These are phyloP conservation scores for Atherinomorus stipes DNA, from an alignment of 2,113 vertebrate species.

Conservation along the genomic window DNA sequence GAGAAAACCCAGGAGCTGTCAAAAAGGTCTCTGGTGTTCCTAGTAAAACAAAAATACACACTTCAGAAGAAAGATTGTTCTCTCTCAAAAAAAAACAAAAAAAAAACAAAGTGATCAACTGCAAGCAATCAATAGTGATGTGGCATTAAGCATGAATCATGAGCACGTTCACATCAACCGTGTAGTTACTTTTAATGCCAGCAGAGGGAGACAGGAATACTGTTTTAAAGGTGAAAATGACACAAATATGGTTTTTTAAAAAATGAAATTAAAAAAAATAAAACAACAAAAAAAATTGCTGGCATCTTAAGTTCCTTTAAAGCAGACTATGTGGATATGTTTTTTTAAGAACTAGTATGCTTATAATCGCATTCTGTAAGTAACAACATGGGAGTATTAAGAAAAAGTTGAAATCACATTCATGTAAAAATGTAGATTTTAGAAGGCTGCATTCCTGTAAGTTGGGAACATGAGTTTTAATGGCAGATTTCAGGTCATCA, in stretches of 20 bases:
- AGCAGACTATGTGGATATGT: background rate
- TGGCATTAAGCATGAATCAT: background rate
- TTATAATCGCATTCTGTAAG: background rate
- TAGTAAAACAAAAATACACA: too few relatives aligned
- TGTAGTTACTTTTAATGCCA: background rate
- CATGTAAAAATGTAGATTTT: too few relatives aligned
- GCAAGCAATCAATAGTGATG: background rate
- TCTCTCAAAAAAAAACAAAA: too few relatives aligned
- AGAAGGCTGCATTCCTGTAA: too few relatives aligned
- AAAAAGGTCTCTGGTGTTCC: too few relatives aligned
- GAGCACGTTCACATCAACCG: background rate
- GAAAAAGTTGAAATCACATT: background rate
- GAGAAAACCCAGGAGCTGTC: too few relatives aligned
- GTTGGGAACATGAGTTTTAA: too few relatives aligned
- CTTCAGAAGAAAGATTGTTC: background rate
- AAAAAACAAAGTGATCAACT: background rate
- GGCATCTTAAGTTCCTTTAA: background rate
- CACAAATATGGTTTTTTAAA: too few relatives aligned
- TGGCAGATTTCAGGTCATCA: slow-evolving; percentile 7
- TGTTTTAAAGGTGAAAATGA: background rate
- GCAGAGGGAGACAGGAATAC: background rate
- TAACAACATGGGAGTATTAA: background rate
- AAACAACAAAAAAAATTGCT: too few relatives aligned
- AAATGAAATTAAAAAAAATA: too few relatives aligned
- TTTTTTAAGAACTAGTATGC: background rate